Evolutionary conservation across 2,113 vertebrate genomes (phyloP), one percentile per base, ranked within the genome.

Genomic region (Cyanistes caeruleus): DNA sequence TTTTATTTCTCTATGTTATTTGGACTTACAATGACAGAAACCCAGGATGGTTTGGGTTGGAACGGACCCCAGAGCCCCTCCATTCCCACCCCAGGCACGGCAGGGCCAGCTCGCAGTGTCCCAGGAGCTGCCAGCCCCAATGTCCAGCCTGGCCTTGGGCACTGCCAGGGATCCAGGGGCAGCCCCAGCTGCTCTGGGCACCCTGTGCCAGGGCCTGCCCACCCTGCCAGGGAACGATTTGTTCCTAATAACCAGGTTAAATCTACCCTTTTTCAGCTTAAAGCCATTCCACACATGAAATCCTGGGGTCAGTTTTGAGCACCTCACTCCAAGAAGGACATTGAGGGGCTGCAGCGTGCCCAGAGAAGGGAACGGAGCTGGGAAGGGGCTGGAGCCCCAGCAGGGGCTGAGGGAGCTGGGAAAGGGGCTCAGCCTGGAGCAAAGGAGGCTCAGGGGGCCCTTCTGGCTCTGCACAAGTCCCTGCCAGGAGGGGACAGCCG

Each of bases 271-370:
- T 48, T 49, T 41, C 58, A 56, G 5, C 30, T 49, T 56, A 72
- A 41, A 55, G 24, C 41, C 5, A 25, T 25, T 63, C n/a, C 13
- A 35, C 20, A 28, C 17, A n/a, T n/a, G n/a, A 11, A 28, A 60
- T 39, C 55, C 46, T 52, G 18, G 15, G 27, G 15, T 33, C 39
- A 69, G 4, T 28, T 78, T 19, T 28, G 33, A 33, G 23, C 55
- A 7, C 5, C 19, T 46, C 55, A 46, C 14, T 37, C 23, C 39
- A 62, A n/a, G 39, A 0, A 58, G 44, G 13, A 58, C 35, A 35
- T 2, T 5, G 37, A 52, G 46, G 9, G 2, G 9, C 27, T 37
- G 62, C 13, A 52, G 25, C 0, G 0, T 10, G 21, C 22, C 53
- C 37, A 33, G 63, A 1, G 31, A 2, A 18, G 31, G 44, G 37